phyloP scores from a whole-genome alignment of 2,113 vertebrate species.

The Corythornis madagascariensis region DNA sequence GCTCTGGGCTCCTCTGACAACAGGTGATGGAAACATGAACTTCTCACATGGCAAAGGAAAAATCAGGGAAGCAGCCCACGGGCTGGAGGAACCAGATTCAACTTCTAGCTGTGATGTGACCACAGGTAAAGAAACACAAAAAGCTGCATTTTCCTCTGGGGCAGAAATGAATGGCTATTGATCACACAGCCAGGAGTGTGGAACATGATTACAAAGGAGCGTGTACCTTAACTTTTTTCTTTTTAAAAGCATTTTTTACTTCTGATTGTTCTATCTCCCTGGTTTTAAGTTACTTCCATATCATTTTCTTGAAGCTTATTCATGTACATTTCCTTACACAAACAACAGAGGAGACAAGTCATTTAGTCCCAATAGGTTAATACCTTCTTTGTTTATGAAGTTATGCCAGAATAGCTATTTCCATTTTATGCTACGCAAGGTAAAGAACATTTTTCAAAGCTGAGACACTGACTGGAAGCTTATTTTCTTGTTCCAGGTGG shows the following conservation, averaged over 20 bases:
- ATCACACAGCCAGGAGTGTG: neutral
- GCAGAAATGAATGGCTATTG: neutral
- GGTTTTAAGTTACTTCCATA: neutral
- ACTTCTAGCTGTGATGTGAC: neutral
- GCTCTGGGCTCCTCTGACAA: neutral
- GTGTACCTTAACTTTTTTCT: neutral
- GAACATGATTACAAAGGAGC: neutral
- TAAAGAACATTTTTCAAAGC: constrained; percentile 51
- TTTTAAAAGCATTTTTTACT: neutral
- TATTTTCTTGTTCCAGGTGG: constrained; percentile 57
- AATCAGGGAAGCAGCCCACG: neutral
- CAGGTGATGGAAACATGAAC: neutral
- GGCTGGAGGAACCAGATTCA: neutral
- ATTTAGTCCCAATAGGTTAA: constrained; percentile 19
- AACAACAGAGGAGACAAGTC: neutral
- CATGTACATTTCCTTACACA: neutral
- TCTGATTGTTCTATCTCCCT: neutral
- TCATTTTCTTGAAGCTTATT: neutral
- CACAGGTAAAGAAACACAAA: neutral
- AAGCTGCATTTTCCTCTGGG: neutral
- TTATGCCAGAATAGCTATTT: constrained; percentile 34
- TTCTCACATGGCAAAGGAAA: neutral
- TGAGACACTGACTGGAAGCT: constrained; percentile 17
- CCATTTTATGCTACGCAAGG: constrained; percentile 26
- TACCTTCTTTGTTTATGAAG: constrained; percentile 29